These are phyloP conservation scores for Knipowitschia caucasica DNA, from an alignment of 2,797 vertebrate genomes.

Conservation along the genomic window DNA sequence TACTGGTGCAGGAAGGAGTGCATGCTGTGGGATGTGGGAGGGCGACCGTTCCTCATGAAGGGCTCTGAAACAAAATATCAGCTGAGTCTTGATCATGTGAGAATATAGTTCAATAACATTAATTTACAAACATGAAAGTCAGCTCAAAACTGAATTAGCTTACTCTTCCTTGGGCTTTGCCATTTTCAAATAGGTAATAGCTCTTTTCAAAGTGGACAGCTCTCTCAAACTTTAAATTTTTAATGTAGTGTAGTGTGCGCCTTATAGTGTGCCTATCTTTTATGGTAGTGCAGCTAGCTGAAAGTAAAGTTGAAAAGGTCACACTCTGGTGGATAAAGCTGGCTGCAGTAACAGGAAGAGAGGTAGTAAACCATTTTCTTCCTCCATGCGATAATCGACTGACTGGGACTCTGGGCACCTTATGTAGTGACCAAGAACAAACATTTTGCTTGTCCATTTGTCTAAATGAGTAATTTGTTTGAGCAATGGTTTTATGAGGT, in stretches of 20 bases:
- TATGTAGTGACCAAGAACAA: neutral
- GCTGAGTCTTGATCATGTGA: neutral
- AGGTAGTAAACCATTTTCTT: neutral
- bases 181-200: neutral
- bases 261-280: conserved; percentile 1
- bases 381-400: neutral
- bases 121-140: no score
- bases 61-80: conserved; percentile 79
- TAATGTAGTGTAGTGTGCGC: neutral
- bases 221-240: conserved; percentile 2
- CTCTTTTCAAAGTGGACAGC: neutral
- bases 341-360: conserved; percentile 2
- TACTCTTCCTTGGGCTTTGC: neutral
- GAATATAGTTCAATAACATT: no score
- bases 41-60: conserved; percentile 97
- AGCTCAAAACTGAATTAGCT: no score
- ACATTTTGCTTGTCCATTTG: neutral
- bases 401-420: neutral
- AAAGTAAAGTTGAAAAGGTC: conserved; percentile 5
- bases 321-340: neutral
- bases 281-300: neutral
- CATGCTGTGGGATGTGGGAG: conserved; percentile 97
- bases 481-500: no score
- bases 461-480: neutral
- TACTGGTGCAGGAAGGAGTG: conserved; percentile 99